Evolutionary conservation across 2,888 invertebrate species (phyloP).

Genomic region (Phragmatobia fuliginosa): DNA sequence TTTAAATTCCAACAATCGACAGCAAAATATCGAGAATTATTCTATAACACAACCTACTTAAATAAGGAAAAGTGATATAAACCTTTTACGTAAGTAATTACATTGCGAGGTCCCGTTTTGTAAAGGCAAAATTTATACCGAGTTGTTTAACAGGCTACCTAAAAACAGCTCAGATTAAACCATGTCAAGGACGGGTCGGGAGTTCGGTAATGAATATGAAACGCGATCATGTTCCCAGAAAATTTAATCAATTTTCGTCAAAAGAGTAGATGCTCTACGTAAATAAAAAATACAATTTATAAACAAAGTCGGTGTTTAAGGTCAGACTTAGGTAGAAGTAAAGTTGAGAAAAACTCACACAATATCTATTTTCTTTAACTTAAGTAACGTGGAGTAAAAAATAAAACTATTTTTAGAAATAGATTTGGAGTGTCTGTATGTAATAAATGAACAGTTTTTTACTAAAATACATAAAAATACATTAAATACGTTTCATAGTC

Average conservation of each 20-base stretch:
- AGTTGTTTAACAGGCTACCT: neutral
- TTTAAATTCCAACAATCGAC: neutral
- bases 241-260: neutral
- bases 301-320: too few species aligned
- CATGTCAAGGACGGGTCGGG: neutral
- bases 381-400: too few species aligned
- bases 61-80: neutral
- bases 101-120: too few species aligned
- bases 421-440: too few species aligned
- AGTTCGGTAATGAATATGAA: neutral
- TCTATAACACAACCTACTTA: neutral
- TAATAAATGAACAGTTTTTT: too few species aligned
- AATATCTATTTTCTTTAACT: neutral
- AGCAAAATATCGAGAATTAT: neutral
- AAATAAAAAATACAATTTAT: too few species aligned
- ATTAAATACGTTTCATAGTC: too few species aligned
- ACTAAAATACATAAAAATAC: too few species aligned
- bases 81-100: neutral
- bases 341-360: neutral
- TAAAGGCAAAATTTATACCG: neutral
- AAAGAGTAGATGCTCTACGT: neutral
- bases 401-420: too few species aligned
- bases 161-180: neutral
- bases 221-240: neutral
- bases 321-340: too few species aligned